phyloP scores from a whole-genome alignment of 2,113 vertebrate species.

The Gopherus flavomarginatus region DNA sequence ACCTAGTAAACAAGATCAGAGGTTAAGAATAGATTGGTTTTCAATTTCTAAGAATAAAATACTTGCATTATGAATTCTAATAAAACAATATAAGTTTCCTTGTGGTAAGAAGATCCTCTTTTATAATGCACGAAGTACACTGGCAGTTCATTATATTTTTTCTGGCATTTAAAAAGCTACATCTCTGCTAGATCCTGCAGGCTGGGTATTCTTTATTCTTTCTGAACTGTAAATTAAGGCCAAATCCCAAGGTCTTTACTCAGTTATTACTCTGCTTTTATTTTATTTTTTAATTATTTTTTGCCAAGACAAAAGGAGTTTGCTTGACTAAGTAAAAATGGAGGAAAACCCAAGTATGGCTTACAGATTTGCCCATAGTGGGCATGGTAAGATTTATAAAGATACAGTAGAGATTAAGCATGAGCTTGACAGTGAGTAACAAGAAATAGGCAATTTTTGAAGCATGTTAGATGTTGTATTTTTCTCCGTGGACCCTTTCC shows the following conservation, averaged over 20 bases:
- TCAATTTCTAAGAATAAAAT: background rate
- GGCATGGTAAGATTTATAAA: background rate
- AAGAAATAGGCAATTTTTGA: background rate
- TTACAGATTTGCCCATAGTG: rapidly evolving
- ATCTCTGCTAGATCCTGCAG: background rate
- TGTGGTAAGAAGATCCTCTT: background rate
- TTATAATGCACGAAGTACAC: background rate
- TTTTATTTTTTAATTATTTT: background rate
- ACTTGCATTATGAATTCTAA: background rate
- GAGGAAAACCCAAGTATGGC: background rate
- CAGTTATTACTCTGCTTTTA: background rate
- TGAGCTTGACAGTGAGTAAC: background rate
- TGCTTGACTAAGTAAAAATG: background rate
- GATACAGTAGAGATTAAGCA: background rate
- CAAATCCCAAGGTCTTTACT: background rate
- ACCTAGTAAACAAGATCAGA: background rate
- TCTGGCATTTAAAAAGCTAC: background rate
- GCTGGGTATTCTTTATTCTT: background rate
- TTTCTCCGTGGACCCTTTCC: background rate
- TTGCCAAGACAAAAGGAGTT: background rate
- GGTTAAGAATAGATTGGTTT: background rate
- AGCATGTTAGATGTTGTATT: background rate
- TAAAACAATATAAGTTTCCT: background rate
- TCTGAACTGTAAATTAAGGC: background rate
- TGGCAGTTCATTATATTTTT: background rate